Percentiles rank a stretch among this genome's conserved stretches.
Evolutionary conservation across 2,888 invertebrate genomes (phyloP).

Genomic region (Scelioninae gen. 2): DNA sequence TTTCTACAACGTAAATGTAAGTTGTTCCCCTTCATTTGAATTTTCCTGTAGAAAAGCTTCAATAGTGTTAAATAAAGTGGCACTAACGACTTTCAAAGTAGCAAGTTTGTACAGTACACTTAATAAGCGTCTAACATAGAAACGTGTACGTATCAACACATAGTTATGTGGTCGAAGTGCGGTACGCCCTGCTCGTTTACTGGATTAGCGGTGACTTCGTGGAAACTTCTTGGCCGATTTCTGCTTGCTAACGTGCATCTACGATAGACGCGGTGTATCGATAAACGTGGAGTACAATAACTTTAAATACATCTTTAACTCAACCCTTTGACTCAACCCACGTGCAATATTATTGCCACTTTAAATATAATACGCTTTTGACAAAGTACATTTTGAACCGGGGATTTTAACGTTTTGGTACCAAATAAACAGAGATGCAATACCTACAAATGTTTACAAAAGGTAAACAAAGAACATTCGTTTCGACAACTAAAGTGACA

Average conservation of each 20-base stretch:
- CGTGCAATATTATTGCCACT: too few relatives aligned
- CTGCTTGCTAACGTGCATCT: slow-evolving; percentile 42
- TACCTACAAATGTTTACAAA: too few relatives aligned
- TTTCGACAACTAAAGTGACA: too few relatives aligned
- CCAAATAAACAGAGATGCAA: too few relatives aligned
- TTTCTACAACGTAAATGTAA: too few relatives aligned
- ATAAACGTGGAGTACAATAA: background rate
- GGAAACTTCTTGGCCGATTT: slow-evolving; percentile 27
- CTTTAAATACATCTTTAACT: background rate
- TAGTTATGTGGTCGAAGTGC: slow-evolving; percentile 44
- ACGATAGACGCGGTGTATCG: background rate
- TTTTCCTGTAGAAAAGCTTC: background rate
- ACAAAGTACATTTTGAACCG: too few relatives aligned
- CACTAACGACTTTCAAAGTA: slow-evolving; percentile 26
- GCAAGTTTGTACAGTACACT: slow-evolving; percentile 25
- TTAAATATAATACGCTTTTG: too few relatives aligned
- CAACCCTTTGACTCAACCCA: too few relatives aligned
- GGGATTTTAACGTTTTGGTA: too few relatives aligned
- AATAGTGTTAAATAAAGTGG: slow-evolving; percentile 2
- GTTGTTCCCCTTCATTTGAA: background rate
- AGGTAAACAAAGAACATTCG: too few relatives aligned
- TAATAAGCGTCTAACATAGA: slow-evolving; percentile 1
- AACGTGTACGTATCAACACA: slow-evolving; percentile 24
- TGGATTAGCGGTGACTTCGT: slow-evolving; percentile 56
- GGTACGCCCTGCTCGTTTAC: slow-evolving; percentile 61